phyloP scores from a whole-genome alignment of 2,113 vertebrate genomes.

The Aphyosemion australe region DNA sequence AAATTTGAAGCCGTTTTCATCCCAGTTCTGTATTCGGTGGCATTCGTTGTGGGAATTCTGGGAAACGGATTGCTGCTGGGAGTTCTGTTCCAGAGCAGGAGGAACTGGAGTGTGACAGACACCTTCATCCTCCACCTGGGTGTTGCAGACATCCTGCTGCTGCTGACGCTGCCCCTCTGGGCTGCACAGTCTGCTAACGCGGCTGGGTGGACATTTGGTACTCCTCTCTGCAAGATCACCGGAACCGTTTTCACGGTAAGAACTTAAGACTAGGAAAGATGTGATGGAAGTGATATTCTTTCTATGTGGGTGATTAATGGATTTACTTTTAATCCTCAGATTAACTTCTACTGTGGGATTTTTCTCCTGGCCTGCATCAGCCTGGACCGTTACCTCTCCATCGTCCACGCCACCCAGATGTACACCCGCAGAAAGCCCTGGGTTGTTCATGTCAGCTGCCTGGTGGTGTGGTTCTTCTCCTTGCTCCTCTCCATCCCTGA shows the following conservation, averaged over 20 bases:
- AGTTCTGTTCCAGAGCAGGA: conserved; percentile 76
- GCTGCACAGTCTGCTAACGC: conserved; percentile 62
- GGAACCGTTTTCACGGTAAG: conserved; percentile 82
- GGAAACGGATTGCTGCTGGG: conserved; percentile 82
- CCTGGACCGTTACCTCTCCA: conserved; percentile 87
- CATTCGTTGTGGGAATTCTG: conserved; percentile 81
- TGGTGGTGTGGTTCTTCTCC: conserved; percentile 81
- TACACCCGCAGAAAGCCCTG: conserved; percentile 79
- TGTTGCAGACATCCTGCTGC: conserved; percentile 81
- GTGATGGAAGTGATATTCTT: background rate
- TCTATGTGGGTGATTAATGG: background rate
- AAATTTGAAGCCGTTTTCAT: conserved; percentile 78
- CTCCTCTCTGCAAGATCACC: conserved; percentile 79
- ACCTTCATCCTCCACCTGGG: conserved; percentile 87
- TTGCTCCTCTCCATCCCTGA: conserved; percentile 84
- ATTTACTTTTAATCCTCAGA: conserved; percentile 44
- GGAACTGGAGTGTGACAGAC: conserved; percentile 81
- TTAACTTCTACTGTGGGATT: conserved; percentile 90
- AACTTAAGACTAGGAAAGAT: background rate
- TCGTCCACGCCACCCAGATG: conserved; percentile 87
- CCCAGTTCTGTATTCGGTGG: conserved; percentile 79
- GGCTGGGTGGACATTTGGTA: conserved; percentile 80
- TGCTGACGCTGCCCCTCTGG: conserved; percentile 86
- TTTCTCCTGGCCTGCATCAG: conserved; percentile 90
- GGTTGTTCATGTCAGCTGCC: conserved; percentile 73